Evolutionary conservation across 53 echinoderm and acorn worm species (phyloP), one percentile per base, ranked within the genome.

Genomic region (Holothuria leucospilota): DNA sequence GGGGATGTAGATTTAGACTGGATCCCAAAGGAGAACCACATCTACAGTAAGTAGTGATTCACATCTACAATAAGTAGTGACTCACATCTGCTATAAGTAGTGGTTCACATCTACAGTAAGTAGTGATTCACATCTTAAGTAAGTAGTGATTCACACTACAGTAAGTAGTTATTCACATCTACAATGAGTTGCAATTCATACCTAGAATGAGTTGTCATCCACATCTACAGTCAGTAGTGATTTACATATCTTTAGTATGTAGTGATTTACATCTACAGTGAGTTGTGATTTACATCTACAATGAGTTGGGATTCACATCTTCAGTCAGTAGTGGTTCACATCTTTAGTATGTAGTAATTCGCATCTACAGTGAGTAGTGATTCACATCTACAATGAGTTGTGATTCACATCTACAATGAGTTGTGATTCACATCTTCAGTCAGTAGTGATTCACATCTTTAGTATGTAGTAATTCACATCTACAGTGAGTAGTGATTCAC

Each of bases 1-100:
- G 72, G 90, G 27, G 99, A 89, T 82, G 94, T 99, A 75, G 99
- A 99, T 88, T 95, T 92, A 49, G 95, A 94, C 80, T 99, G 99
- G 99, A 99, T 99, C 71, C 99, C 95, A 61, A 94, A 95, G 89
- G 92, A 95, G 86, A 96, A 92, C 56, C 79, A 84, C 89, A 39
- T 78, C 66, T 86, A 78, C 71, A 93, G 93, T 90, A 93, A 93
- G 93, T 87, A 26, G 59, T n/a, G 20, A 51, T 27, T 29, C 13
- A 34, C 1, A 34, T 34, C 3, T 34, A 34, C 34, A 34, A 34
- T 3, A 34, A 34, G 34, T 0, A 27, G 2, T 64, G 5, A 34
- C 3, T 34, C 34, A 34, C 34, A 18, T 46, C 23, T 27, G 27
- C 21, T n/a, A 25, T 63, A 8, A 63, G 64, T 63, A 46, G 46